These are phyloP conservation scores for Ctenopoma multispine DNA, from an alignment of 2,797 vertebrate genomes.

Conservation along the genomic window DNA sequence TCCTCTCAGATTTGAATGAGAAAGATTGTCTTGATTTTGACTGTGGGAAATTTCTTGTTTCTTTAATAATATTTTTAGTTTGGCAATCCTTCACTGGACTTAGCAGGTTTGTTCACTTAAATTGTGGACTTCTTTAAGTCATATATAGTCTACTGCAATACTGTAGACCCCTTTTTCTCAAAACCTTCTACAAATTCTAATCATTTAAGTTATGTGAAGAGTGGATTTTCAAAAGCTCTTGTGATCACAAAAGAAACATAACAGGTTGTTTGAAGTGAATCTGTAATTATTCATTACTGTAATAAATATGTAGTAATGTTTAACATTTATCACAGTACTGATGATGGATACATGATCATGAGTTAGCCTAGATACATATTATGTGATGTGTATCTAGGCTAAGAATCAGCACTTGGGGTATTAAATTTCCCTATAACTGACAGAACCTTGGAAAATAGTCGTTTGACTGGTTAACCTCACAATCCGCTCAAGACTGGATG, in stretches of 20 bases:
- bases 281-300: not conserved
- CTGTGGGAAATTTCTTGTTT: slow-evolving; percentile 1
- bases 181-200: slow-evolving; percentile 22
- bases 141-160: not conserved
- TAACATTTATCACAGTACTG: not conserved
- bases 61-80: not conserved
- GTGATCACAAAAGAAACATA: not conserved
- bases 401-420: slow-evolving; percentile 52
- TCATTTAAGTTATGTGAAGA: slow-evolving; percentile 13
- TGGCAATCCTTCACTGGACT: not conserved
- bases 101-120: not conserved
- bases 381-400: slow-evolving; percentile 59
- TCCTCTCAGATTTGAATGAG: slow-evolving; percentile 14
- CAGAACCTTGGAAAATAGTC: slow-evolving; percentile 53
- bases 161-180: not conserved
- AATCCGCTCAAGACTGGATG: slow-evolving; percentile 49
- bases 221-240: slow-evolving; percentile 8
- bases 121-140: not conserved
- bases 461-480: slow-evolving; percentile 62
- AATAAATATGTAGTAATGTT: not conserved
- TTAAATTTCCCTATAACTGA: slow-evolving; percentile 56
- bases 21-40: slow-evolving; percentile 19
- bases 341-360: slow-evolving; percentile 30
- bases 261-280: not conserved
- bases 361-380: slow-evolving; percentile 41